Base-by-base conservation (phyloP, 2,888 invertebrate species). In the Leptura quadrifasciata region DNA sequence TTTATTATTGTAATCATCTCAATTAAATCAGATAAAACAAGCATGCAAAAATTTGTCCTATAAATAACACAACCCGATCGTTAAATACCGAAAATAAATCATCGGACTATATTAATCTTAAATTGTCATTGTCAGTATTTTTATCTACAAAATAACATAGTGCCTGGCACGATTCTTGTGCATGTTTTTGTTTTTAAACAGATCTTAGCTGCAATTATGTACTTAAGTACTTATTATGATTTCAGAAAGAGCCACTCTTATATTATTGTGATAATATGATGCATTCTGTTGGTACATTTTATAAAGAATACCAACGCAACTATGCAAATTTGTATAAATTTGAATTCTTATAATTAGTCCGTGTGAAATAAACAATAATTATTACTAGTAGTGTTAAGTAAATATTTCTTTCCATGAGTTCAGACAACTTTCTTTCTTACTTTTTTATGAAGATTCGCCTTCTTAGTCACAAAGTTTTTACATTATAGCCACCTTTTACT, bases 111-210 rank as follows among this genome's bases (percentile, higher is more conserved):
- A 84, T 84, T 85, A 85, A 85, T 83, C 85, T 85, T 85, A 85
- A 84, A 85, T 84, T 85, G 86, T 86, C 86, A 85, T 84, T 85
- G 80, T 79, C 76, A 74, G 79, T 78, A 82, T 83, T 85, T 85
- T 83, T 84, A 81, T 82, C 81, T 77, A 79, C 72, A 64, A 79
- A 79, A 80, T 80, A 82, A 82, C 78, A 80, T 78, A 78, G 74
- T 79, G 78, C 76, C 74, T 78, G 74, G 83, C 83, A 83, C 84
- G 84, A 83, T 74, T 78, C 73, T 70, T 57, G 73, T 52, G 67
- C 79, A 79, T 78, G 77, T 72, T 71, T 72, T 24, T 69, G 61
- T 72, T 72, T 68, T 71, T 35, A 73, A 39, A 47, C 9, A 54
- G 5, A 52, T 65, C 65, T 8, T 54, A 47, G 69, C 67, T 65